phyloP scores from a whole-genome alignment of 1,140 invertebrate genomes.

The Diploscapter pachys region DNA sequence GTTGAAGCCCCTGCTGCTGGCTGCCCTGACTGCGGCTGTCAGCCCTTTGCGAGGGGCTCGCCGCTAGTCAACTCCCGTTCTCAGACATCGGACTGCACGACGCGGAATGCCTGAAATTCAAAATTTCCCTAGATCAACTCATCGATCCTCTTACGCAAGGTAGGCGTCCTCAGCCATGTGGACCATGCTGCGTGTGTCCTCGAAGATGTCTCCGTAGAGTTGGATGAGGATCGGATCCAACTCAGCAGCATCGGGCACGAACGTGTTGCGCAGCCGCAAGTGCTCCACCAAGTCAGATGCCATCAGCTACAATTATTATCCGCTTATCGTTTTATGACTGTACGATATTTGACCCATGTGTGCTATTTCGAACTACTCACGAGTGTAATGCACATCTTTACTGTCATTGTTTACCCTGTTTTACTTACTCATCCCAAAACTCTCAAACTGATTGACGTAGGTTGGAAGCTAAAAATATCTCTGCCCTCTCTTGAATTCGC shows the following conservation, averaged over 20 bases:
- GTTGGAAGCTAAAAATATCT: background rate
- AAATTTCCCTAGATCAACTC: background rate
- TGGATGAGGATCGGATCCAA: constrained; percentile 47
- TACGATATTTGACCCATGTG: background rate
- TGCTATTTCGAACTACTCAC: background rate
- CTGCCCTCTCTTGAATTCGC: constrained; percentile 6
- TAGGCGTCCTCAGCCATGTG: background rate
- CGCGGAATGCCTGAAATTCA: constrained; percentile 17
- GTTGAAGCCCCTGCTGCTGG: too few relatives aligned
- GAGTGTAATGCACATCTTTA: background rate
- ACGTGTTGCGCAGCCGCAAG: constrained; percentile 46
- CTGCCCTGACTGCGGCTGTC: too few relatives aligned
- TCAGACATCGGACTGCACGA: constrained; percentile 26
- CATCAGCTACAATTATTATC: constrained; percentile 39
- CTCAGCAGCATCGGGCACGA: constrained; percentile 13
- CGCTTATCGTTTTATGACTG: background rate
- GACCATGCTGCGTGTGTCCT: constrained; percentile 11
- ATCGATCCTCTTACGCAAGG: constrained; percentile 4
- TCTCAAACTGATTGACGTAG: background rate
- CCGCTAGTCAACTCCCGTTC: too few relatives aligned
- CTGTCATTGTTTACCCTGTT: background rate
- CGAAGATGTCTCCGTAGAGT: constrained; percentile 52
- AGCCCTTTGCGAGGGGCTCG: too few relatives aligned
- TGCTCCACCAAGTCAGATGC: constrained; percentile 48
- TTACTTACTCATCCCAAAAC: background rate